These are phyloP conservation scores for Tetranychus truncatus DNA, from an alignment of 2,888 invertebrate species.

Conservation along the genomic window DNA sequence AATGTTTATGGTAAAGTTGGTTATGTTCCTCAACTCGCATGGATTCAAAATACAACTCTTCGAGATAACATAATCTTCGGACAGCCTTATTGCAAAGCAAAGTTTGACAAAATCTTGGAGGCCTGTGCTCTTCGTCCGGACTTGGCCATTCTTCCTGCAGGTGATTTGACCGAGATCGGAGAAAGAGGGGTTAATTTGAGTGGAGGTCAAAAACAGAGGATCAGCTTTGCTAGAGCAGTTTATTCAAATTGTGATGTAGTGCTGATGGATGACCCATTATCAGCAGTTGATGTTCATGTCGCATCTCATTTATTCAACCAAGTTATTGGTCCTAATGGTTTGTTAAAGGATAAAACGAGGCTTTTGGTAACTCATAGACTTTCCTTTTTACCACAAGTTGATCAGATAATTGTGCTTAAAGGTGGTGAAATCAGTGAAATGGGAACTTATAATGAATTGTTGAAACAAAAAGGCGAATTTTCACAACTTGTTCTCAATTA, in stretches of 20 bases:
- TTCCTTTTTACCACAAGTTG: conserved; percentile 53
- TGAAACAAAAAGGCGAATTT: conserved; percentile 51
- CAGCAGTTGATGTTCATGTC: conserved; percentile 75
- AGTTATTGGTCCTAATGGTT: conserved; percentile 52
- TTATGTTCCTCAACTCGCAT: conserved; percentile 19
- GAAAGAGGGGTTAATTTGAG: conserved; percentile 36
- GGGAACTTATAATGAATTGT: conserved; percentile 71
- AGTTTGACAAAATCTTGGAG: conserved; percentile 33
- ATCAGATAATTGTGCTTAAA: conserved; percentile 58
- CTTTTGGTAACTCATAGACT: conserved; percentile 88
- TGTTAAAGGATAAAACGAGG: conserved; percentile 46
- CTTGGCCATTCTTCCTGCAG: conserved; percentile 34
- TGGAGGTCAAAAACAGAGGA: conserved; percentile 29
- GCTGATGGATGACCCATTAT: conserved; percentile 35
- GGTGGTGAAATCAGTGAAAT: conserved; percentile 68
- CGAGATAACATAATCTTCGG: conserved; percentile 37
- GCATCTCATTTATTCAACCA: conserved; percentile 92
- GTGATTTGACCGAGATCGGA: conserved; percentile 38
- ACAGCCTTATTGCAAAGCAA: conserved; percentile 28
- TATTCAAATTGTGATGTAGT: conserved; percentile 54
- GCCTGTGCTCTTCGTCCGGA: conserved; percentile 37
- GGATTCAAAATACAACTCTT: conserved; percentile 26
- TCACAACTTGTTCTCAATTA: conserved; percentile 39
- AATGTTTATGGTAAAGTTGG: conserved; percentile 8
- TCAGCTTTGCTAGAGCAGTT: conserved; percentile 43